Conservation (phyloP, 2,888 invertebrate species). For the Scaptomyza flava region DNA sequence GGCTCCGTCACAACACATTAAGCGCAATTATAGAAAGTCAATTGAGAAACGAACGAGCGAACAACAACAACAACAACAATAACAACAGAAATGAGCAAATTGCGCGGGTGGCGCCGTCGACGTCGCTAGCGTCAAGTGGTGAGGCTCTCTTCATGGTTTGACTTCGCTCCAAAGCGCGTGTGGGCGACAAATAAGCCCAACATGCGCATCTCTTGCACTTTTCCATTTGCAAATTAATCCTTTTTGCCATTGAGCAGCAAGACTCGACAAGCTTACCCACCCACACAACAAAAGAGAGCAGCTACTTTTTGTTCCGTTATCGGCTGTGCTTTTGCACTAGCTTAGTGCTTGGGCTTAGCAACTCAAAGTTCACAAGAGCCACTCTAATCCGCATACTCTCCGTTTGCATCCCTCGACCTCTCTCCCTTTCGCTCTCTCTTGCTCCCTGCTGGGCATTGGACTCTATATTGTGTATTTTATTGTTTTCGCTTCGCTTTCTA, state of each 20-base stretch:
- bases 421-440: background rate
- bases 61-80: conserved; percentile 19
- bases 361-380: conserved; percentile 30
- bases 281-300: background rate
- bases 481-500: conserved; percentile 66
- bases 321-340: conserved; percentile 41
- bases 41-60: conserved; percentile 52
- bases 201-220: conserved; percentile 15
- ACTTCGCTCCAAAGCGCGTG: conserved; percentile 9
- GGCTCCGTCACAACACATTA: conserved; percentile 77
- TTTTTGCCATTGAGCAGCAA: conserved; percentile 34
- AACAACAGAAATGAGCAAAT: conserved; percentile 46
- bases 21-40: conserved; percentile 80
- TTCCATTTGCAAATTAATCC: conserved; percentile 51
- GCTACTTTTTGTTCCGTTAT: conserved; percentile 28
- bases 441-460: conserved; percentile 26
- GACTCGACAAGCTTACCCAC: conserved; percentile 1
- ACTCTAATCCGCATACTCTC: background rate
- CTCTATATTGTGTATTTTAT: conserved; percentile 33
- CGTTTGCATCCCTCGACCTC: background rate
- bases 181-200: conserved; percentile 28
- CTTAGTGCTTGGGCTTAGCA: conserved; percentile 43
- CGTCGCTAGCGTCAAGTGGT: conserved; percentile 12
- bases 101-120: conserved; percentile 57
- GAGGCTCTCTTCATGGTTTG: conserved; percentile 9